Evolutionary conservation across 2,888 invertebrate genomes (phyloP), one percentile per base, ranked within the genome.

Genomic region (Agriopis aurantiaria): DNA sequence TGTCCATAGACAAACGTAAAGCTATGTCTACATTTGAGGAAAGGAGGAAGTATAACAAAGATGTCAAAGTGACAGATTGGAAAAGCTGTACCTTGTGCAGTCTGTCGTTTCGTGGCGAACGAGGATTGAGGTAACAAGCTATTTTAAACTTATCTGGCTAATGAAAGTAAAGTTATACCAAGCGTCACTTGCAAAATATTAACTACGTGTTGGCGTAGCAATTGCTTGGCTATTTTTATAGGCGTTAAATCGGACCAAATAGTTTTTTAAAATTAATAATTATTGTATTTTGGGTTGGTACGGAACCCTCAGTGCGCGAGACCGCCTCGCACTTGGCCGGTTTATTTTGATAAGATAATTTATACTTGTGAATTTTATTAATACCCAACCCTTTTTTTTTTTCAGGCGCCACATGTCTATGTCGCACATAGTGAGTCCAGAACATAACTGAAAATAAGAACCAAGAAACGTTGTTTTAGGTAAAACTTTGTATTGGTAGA

Each of bases 391-490:
- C 17, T 23, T 41, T 58, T 59, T 69, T 59, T 66, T 49, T 88
- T 88, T 0, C 89, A 92, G 92, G 68, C 90, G 92, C 4, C 92
- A 92, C 75, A 85, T 91, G 82, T 83, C 90, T 1, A 88, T 91
- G 83, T 86, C 89, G 0, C 92, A 92, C 52, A 75, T 86, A 14
- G 53, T 76, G 10, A 72, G 73, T 12, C 69, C 80, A 23, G 82
- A 82, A 3, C 78, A 79, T 51, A 80, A 75, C 14, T 82, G 80
- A 69, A 23, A 23, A 23, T 23, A 23, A 75, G 66, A 76, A 69
- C 53, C 60, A 73, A 75, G 11, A 72, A 78, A 69, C 80, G 82
- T 78, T 78, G 82, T 75, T 71, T 73, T 74, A 62, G 78, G 69
- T 70, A 65, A 43, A 52, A 46, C 40, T 55, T 43, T 46, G 12